A percentile compares a stretch with the other conserved stretches of the same genome.
Evolutionary conservation across 2,113 vertebrate species (phyloP).

Genomic region (Vireo altiloquus): DNA sequence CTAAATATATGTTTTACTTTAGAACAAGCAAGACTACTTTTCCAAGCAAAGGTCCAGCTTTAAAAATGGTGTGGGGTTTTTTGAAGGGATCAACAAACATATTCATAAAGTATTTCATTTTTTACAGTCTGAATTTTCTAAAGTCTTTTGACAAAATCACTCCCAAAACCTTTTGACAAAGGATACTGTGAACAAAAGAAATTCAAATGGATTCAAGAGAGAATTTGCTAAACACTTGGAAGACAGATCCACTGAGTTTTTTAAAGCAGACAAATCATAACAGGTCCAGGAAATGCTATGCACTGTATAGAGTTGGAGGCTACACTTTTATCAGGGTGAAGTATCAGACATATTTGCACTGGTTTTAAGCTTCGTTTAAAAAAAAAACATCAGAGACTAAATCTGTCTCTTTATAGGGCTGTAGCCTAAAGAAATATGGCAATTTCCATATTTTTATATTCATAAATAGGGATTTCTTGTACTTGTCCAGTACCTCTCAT

Average conservation of each 20-base stretch:
- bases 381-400: not conserved
- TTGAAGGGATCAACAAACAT: accelerated
- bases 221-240: not conserved
- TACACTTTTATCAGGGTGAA: not conserved
- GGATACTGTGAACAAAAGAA: not conserved
- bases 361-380: not conserved
- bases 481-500: not conserved
- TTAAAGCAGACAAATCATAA: not conserved
- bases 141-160: not conserved
- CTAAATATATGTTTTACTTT: not conserved
- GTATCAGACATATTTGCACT: not conserved
- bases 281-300: not conserved
- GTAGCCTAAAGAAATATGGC: not conserved
- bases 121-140: not conserved
- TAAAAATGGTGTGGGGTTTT: not conserved
- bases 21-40: not conserved
- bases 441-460: not conserved
- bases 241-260: not conserved
- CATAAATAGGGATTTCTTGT: not conserved
- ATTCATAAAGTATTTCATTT: not conserved
- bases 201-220: not conserved
- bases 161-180: not conserved
- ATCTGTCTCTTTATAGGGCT: not conserved
- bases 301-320: not conserved
- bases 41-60: not conserved